These are phyloP conservation scores for Thymallus thymallus DNA, from an alignment of 2,113 vertebrate species.

Conservation along the genomic window DNA sequence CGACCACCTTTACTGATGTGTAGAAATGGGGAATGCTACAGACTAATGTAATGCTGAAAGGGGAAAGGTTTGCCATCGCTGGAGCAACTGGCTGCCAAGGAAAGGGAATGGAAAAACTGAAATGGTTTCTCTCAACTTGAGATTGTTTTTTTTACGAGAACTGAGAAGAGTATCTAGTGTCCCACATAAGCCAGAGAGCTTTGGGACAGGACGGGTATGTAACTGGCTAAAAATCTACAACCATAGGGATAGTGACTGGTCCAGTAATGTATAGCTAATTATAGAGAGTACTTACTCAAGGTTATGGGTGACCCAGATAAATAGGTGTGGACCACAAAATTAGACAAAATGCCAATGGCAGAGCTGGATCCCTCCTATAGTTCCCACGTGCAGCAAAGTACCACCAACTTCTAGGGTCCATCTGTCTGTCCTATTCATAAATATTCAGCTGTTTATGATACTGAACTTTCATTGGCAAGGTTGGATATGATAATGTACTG, in stretches of 20 bases:
- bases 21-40: neutral
- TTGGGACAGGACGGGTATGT: slow-evolving; percentile 15
- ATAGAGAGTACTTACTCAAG: slow-evolving; percentile 28
- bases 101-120: neutral
- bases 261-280: slow-evolving; percentile 46
- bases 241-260: slow-evolving; percentile 30
- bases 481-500: neutral
- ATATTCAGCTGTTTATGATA: neutral
- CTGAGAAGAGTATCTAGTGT: slow-evolving; percentile 3
- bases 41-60: neutral
- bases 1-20: neutral
- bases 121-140: neutral
- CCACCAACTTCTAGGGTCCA: neutral
- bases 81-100: slow-evolving; percentile 3
- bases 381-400: neutral
- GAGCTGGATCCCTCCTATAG: slow-evolving; percentile 27
- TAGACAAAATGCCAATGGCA: slow-evolving; percentile 38
- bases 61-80: neutral
- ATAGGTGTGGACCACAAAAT: slow-evolving; percentile 34
- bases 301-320: slow-evolving; percentile 67
- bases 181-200: slow-evolving; percentile 6
- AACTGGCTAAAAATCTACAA: slow-evolving; percentile 7
- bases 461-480: neutral
- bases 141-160: too few relatives aligned
- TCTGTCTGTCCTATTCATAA: neutral